phyloP scores from a whole-genome alignment of 2,113 vertebrate species.

The Mustelus asterias region DNA sequence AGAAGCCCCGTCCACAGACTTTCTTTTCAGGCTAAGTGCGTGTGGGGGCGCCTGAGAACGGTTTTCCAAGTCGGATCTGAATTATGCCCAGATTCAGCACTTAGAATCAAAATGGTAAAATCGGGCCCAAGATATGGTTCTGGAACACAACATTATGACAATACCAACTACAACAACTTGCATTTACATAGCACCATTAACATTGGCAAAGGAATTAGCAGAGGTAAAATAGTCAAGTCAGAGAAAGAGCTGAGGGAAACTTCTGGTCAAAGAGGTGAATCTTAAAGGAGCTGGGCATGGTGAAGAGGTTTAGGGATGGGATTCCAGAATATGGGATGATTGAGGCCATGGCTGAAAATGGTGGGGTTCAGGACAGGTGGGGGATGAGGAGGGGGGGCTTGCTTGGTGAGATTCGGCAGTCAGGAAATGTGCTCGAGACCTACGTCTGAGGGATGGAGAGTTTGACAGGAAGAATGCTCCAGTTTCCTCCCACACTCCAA shows the following conservation, averaged over 20 bases:
- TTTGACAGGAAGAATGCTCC: background rate
- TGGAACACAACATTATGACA: background rate
- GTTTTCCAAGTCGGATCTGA: too few species aligned
- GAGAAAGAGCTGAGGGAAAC: background rate
- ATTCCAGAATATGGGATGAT: background rate
- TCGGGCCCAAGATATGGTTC: background rate
- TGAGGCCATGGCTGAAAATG: background rate
- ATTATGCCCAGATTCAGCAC: too few species aligned
- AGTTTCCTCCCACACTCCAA: too few species aligned
- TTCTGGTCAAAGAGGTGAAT: background rate
- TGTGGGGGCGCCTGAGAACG: too few species aligned
- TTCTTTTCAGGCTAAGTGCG: too few species aligned
- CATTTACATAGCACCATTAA: background rate
- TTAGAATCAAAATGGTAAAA: too few species aligned
- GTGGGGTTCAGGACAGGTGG: background rate
- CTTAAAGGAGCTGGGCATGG: background rate
- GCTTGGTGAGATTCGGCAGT: background rate
- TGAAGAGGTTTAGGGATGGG: background rate
- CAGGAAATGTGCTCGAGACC: background rate
- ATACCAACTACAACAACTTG: background rate
- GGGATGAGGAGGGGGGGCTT: background rate
- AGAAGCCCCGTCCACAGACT: too few species aligned
- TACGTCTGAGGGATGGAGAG: background rate
- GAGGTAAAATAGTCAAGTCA: background rate
- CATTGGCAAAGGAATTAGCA: background rate